Conservation (phyloP, 2,113 vertebrate genomes). For the Rhinichthys klamathensis region DNA sequence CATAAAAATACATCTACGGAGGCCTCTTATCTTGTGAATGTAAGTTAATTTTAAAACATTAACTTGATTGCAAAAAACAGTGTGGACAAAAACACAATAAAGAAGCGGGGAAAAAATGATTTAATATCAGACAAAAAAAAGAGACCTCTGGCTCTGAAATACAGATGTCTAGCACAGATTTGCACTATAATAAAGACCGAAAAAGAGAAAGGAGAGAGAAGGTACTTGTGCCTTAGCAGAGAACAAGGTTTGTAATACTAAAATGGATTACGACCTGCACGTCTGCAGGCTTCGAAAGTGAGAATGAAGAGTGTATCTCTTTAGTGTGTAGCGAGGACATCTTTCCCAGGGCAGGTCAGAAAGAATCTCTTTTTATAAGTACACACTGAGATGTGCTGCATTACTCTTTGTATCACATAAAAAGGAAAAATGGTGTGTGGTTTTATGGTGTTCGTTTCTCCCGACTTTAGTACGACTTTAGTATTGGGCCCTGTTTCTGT, state of each 20-base stretch:
- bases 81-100: background rate
- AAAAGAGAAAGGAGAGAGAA: background rate
- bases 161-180: background rate
- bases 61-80: background rate
- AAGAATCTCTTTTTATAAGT: background rate
- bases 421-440: background rate
- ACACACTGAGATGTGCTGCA: constrained; percentile 14
- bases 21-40: background rate
- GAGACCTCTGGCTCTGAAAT: background rate
- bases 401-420: background rate
- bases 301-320: constrained; percentile 11
- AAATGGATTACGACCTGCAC: background rate
- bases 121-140: background rate
- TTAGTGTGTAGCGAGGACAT: background rate
- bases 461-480: background rate
- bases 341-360: constrained; percentile 38
- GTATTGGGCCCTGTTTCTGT: background rate
- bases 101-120: background rate
- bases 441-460: background rate
- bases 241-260: constrained; percentile 19
- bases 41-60: background rate
- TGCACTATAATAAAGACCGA: background rate
- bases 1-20: background rate
- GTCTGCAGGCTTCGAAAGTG: background rate
- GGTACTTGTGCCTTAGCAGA: background rate